phyloP scores from a whole-genome alignment of 2,888 invertebrate species.

The Entomobrya proxima region DNA sequence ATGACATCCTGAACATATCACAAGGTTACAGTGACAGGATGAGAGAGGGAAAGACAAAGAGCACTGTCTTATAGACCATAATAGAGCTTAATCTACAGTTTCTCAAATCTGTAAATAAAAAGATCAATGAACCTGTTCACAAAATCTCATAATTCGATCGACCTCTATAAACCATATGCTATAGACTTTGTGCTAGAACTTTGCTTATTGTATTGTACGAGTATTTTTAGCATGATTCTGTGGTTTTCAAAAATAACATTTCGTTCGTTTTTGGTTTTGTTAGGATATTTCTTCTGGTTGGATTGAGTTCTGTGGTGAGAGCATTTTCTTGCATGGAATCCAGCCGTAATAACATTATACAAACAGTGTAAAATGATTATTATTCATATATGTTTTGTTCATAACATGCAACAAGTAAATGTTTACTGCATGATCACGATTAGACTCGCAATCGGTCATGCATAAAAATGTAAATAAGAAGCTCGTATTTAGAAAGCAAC shows the following conservation, averaged over 20 bases:
- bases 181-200: too few species aligned
- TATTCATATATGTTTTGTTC: too few species aligned
- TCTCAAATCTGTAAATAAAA: not conserved
- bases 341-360: not conserved
- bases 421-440: too few species aligned
- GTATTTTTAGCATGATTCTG: not conserved
- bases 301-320: too few species aligned
- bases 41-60: not conserved
- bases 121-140: slow-evolving; percentile 29
- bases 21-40: slow-evolving; percentile 21
- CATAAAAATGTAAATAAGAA: too few species aligned
- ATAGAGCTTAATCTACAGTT: not conserved
- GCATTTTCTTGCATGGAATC: not conserved
- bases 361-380: not conserved
- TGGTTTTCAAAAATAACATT: not conserved
- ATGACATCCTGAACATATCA: slow-evolving; percentile 24
- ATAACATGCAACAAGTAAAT: not conserved
- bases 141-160: too few species aligned
- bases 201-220: too few species aligned
- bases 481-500: too few species aligned
- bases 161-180: too few species aligned
- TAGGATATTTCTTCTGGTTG: too few species aligned
- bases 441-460: too few species aligned
- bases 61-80: not conserved
- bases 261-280: too few species aligned